Evolutionary conservation across 2,888 invertebrate genomes (phyloP), one percentile per base, ranked within the genome.

Genomic region (Chrysopilus asiliformis): DNA sequence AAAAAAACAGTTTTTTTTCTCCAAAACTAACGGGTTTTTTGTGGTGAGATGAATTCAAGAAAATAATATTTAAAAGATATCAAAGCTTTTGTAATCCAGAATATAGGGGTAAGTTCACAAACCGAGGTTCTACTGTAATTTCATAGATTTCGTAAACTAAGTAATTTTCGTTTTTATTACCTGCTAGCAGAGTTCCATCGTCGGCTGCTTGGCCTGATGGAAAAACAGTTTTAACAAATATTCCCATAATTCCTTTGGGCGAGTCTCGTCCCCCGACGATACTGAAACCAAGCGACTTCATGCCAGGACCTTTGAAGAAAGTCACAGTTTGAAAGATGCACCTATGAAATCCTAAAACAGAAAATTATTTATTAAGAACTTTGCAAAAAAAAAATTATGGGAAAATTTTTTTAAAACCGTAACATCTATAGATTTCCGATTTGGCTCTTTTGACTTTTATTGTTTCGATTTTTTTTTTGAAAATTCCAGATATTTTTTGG

Each of bases 251-350:
- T 30, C 86, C 87, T 60, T 82, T 82, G 1, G 86, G 82, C 3
- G 86, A 85, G 61, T 89, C 89, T 33, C 78, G 74, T 31, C 89
- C 90, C 34, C 89, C 90, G 19, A 89, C 89, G 49, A 89, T 85
- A 56, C 86, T 87, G 58, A 90, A 89, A 24, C 89, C 89, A 34
- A 89, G 68, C 37, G 86, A 85, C 60, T 85, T 87, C 51, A 80
- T 78, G 18, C 85, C 82, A 4, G 72, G 72, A 18, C 87, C 87
- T 63, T 89, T 89, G 64, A 79, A 77, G 57, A 84, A 84, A 38
- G 74, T 72, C 9, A 76, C 70, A 2, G 48, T 54, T 41, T 55
- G 57, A n/a, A 45, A 20, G 27, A 37, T 32, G 30, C 43, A 44
- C 13, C 41, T 44, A 15, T 43, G 41, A 1, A 44, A 17, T 18